A percentile compares a stretch with the other conserved stretches of the same genome.
Evolutionary conservation across 2,113 vertebrate genomes (phyloP).

Genomic region (Sinocyclocheilus anophthalmus): DNA sequence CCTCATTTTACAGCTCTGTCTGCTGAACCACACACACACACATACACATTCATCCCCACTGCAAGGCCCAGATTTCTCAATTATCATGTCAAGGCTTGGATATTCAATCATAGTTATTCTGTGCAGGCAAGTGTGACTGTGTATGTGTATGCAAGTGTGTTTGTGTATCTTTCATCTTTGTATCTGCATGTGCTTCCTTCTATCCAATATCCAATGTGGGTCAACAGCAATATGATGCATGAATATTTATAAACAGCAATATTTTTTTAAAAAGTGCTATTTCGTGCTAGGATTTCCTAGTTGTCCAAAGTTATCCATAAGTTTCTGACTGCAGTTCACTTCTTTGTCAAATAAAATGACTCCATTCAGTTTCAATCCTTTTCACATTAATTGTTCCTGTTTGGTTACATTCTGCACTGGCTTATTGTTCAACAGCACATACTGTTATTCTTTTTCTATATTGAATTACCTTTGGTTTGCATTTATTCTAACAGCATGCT

Average conservation of each 20-base stretch:
- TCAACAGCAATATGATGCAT: constrained; percentile 36
- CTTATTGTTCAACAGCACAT: background rate
- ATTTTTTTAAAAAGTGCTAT: background rate
- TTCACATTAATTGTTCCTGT: background rate
- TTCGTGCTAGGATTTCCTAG: background rate
- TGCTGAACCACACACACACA: background rate
- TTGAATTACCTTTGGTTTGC: background rate
- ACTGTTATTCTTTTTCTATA: background rate
- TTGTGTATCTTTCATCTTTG: constrained; percentile 31
- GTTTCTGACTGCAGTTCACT: constrained; percentile 29
- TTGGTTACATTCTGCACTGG: background rate
- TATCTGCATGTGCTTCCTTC: background rate
- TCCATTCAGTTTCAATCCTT: background rate
- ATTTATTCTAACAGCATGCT: background rate
- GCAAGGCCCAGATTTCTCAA: constrained; percentile 48
- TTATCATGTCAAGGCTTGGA: constrained; percentile 46
- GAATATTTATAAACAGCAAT: constrained; percentile 45
- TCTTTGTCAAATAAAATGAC: background rate
- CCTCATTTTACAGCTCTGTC: constrained; percentile 34
- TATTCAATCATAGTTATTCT: constrained; percentile 47
- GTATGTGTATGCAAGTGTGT: constrained; percentile 3
- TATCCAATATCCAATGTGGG: constrained; percentile 24
- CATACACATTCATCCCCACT: background rate
- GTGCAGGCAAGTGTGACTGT: constrained; percentile 37
- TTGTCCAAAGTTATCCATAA: background rate